Base-by-base conservation (phyloP, 2,113 vertebrate genomes). In the Carassius auratus region DNA sequence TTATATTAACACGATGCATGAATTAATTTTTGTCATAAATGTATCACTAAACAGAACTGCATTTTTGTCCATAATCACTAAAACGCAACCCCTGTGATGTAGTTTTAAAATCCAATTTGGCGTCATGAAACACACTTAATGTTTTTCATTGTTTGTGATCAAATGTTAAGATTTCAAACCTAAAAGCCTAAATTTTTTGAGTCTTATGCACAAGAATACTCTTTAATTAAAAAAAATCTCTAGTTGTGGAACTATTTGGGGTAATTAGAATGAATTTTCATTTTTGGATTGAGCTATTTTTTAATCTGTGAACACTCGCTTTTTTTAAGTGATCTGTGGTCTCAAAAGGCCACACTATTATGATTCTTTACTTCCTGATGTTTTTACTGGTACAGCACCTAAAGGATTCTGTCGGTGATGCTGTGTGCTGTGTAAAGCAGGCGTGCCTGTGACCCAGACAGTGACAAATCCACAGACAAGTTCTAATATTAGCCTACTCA, bases 401-500 rank as follows among this genome's bases (percentile, higher is more conserved):
- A 19, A 12, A 23, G 55, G 59, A 48, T 42, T 42, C 57, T 62
- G 33, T 45, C 2, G 3, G 42, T 81, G 23, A 66, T 19, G 42
- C 42, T 17, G 4, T 30, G 61, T 19, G 42, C 42, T 17, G 4
- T 30, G 61, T 64, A 21, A 79, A 64, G 59, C 78, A 80, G 42
- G 42, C 2, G 42, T 19, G 66, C 61, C 42, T 1, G 14, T 52
- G 42, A 52, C 62, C 79, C 59, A 68, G 62, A 68, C 23, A 23
- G 50, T 81, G 38, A 81, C 13, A 9, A 50, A 66, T 64, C 8
- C 14, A 66, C 59, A 19, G 78, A 81, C 61, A 68, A 19, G n/a
- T 68, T 81, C 62, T 68, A 81, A 68, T 68, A 50, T 81, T 81
- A 81, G 79, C 45, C 79, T 33, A 15, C 62, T 81, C 17, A 33